Evolutionary conservation across 2,797 vertebrate genomes (phyloP), one percentile per base, ranked within the genome.

Genomic region (Uromys caudimaculatus): DNA sequence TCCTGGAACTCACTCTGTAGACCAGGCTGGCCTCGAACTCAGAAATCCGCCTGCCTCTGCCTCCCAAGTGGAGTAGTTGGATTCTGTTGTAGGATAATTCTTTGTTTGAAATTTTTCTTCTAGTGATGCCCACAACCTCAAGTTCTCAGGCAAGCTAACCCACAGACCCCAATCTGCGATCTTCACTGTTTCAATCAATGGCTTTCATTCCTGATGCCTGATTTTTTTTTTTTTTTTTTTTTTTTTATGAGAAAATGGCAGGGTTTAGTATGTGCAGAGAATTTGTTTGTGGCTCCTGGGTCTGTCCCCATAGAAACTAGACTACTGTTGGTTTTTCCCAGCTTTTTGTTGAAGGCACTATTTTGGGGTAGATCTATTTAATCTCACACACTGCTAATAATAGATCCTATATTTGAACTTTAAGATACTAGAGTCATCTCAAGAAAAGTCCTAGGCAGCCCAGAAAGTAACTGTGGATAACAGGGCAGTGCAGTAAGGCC

Each of bases 261-360:
- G 38, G 60, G 9, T 77, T 44, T 56, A 60, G 29, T 54, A 29
- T 69, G 21, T 73, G n/a, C 47, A 54, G 54, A 67, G 19, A 73
- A 0, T 73, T 73, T 54, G 3, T 78, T 93, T 50, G 21, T 81
- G 81, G 54, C 32, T 23, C 16, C 29, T 95, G 84, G 35, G 9
- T 95, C 14, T 87, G 52, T 93, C 24, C 64, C 41, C 73, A 54
- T 87, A 52, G 64, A 52, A 91, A 87, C 41, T 38, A 9, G 79
- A 32, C 8, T 47, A 0, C 85, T 77, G 12, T 93, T 12, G 11
- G 73, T 56, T 62, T 92, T 89, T 41, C 35, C 79, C 13, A 87
- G 16, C 71, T 77, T 19, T 77, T 91, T 29, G 44, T n/a, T 67
- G 38, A 89, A 93, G 38, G 35, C 19, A 78, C 17, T 73, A 13